phyloP scores from a whole-genome alignment of 2,888 invertebrate species.

The Apodemia duryi region DNA sequence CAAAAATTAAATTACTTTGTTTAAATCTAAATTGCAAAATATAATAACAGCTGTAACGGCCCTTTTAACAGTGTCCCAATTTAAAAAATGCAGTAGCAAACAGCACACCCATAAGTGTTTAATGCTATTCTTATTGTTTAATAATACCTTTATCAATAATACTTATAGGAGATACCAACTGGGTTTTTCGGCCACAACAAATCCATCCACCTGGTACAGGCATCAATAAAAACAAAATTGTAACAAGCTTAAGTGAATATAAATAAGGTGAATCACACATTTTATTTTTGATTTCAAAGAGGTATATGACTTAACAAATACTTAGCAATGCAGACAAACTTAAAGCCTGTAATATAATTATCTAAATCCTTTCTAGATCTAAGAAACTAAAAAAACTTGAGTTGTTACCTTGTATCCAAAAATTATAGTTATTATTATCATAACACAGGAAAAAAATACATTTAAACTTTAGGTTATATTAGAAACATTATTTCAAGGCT shows the following conservation, averaged over 20 bases:
- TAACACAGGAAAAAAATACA: background rate
- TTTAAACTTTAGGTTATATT: background rate
- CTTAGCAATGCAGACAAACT: background rate
- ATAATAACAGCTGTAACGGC: conserved; percentile 16
- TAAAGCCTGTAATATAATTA: background rate
- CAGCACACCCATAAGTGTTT: conserved; percentile 27
- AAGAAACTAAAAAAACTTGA: background rate
- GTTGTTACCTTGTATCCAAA: background rate
- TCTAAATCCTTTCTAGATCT: background rate
- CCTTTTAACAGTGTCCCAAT: conserved; percentile 18
- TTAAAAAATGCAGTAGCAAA: conserved; percentile 25
- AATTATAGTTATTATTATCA: background rate
- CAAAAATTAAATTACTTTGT: too few species aligned
- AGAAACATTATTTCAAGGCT: conserved; percentile 24
- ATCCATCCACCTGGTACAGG: conserved; percentile 57
- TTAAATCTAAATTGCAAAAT: too few species aligned
- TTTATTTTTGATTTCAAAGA: background rate
- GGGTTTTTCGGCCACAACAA: conserved; percentile 63
- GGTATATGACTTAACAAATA: background rate
- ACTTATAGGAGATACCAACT: conserved; percentile 52
- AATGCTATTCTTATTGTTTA: conserved; percentile 12
- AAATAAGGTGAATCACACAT: background rate
- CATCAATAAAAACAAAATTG: conserved; percentile 35
- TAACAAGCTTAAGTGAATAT: background rate
- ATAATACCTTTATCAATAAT: conserved; percentile 51